Percentiles rank a stretch among this genome's conserved stretches.
These are phyloP conservation scores for Hephaestus fuliginosus DNA, from an alignment of 2,797 vertebrate species.

Conservation along the genomic window DNA sequence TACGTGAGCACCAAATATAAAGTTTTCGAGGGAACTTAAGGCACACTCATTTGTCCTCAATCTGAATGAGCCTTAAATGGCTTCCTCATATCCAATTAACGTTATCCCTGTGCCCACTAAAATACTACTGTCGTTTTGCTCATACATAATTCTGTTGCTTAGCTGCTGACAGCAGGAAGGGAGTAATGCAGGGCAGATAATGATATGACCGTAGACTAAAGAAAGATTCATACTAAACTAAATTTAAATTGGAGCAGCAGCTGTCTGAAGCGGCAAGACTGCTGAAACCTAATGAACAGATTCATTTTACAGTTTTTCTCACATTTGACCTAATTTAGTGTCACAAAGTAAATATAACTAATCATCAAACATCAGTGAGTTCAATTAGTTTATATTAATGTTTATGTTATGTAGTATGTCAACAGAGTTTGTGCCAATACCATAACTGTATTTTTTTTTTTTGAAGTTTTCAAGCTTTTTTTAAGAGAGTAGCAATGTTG, in stretches of 20 bases:
- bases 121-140: slow-evolving; percentile 27
- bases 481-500: neutral
- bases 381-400: neutral
- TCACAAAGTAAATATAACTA: slow-evolving; percentile 8
- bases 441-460: slow-evolving; percentile 1
- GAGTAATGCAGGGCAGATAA: neutral
- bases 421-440: neutral
- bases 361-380: neutral
- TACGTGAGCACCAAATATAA: slow-evolving; percentile 54
- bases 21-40: slow-evolving; percentile 50
- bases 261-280: slow-evolving; percentile 4
- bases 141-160: slow-evolving; percentile 10
- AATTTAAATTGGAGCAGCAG: slow-evolving; percentile 6
- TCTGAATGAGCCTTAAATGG: slow-evolving; percentile 45
- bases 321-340: slow-evolving; percentile 18
- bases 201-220: slow-evolving; percentile 5
- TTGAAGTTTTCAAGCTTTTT: neutral
- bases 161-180: slow-evolving; percentile 12
- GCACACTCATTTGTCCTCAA: slow-evolving; percentile 35
- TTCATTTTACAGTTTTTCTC: neutral
- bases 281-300: slow-evolving; percentile 1
- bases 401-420: slow-evolving; percentile 5
- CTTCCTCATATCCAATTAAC: slow-evolving; percentile 57
- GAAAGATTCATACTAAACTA: slow-evolving; percentile 4
- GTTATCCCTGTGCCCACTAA: slow-evolving; percentile 36